These are phyloP conservation scores for Meda fulgida DNA, from an alignment of 2,797 vertebrate genomes.

Conservation along the genomic window DNA sequence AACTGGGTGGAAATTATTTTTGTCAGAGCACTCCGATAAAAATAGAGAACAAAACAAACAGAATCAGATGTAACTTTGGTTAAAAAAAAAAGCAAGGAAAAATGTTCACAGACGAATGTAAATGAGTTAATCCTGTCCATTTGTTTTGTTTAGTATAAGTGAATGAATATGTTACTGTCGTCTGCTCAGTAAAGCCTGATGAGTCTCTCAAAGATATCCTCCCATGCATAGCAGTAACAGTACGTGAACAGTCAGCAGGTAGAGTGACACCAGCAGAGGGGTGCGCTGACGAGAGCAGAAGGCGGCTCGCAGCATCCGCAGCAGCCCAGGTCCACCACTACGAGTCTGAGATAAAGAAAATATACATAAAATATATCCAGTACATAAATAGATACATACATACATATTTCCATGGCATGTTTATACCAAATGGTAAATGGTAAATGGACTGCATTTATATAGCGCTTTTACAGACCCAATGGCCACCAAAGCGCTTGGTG, in stretches of 20 bases:
- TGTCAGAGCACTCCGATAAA: conserved; percentile 20
- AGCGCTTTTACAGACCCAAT: too few relatives aligned
- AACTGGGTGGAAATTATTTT: conserved; percentile 25
- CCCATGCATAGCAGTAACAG: conserved; percentile 90
- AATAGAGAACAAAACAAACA: conserved; percentile 22
- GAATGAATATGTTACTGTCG: neutral
- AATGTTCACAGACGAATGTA: conserved; percentile 10
- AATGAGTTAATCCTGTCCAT: conserved; percentile 6
- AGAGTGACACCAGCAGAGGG: conserved; percentile 83
- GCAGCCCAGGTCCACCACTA: conserved; percentile 73
- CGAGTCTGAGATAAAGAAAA: conserved; percentile 75
- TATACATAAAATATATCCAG: neutral
- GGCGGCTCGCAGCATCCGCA: conserved; percentile 80
- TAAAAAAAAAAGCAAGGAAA: conserved; percentile 43
- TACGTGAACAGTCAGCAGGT: conserved; percentile 86
- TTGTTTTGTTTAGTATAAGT: neutral
- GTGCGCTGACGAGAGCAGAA: conserved; percentile 85
- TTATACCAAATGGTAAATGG: too few relatives aligned
- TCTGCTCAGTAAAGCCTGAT: neutral
- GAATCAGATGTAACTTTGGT: conserved; percentile 51
- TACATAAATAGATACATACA: neutral
- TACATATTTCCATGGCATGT: neutral
- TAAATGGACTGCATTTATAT: too few relatives aligned
- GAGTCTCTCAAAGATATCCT: conserved; percentile 82
- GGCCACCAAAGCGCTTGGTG: too few relatives aligned